Conservation (phyloP, 2,113 vertebrate genomes). For the Lycaon pictus region DNA sequence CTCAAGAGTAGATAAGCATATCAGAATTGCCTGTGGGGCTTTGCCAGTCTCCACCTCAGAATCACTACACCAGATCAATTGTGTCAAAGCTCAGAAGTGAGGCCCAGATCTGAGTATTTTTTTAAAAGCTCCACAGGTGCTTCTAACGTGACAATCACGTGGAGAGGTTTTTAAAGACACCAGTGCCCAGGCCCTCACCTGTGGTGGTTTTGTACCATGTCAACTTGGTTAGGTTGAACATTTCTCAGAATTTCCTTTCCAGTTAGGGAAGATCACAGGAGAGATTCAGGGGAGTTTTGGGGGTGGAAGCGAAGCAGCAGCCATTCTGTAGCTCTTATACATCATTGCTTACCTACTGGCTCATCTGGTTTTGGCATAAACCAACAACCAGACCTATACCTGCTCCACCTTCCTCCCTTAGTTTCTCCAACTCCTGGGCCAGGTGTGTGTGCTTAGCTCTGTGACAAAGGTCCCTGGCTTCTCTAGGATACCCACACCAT, state of each 20-base stretch:
- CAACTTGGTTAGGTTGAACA: background rate
- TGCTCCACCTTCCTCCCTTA: background rate
- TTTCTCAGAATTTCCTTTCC: constrained; percentile 2
- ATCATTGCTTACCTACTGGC: background rate
- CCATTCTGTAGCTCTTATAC: background rate
- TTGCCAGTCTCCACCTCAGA: background rate
- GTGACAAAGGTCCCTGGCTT: background rate
- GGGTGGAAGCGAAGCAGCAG: background rate
- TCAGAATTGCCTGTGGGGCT: background rate
- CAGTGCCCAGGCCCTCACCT: too few relatives aligned
- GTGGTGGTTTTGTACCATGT: background rate
- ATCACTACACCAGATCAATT: background rate
- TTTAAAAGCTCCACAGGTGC: background rate
- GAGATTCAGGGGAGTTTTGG: background rate
- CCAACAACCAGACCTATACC: background rate
- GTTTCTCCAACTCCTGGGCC: background rate
- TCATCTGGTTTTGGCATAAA: background rate
- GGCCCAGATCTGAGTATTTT: background rate
- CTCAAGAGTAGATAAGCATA: background rate
- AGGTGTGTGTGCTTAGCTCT: background rate
- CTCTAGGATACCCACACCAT: background rate
- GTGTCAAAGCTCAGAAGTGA: background rate
- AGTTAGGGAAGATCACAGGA: background rate
- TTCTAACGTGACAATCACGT: background rate
- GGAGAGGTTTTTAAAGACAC: background rate